A percentile compares a stretch with the other conserved stretches of the same genome.
Evolutionary conservation across 2,797 vertebrate genomes (phyloP).

Genomic region (Helicolenus hilgendorfi): DNA sequence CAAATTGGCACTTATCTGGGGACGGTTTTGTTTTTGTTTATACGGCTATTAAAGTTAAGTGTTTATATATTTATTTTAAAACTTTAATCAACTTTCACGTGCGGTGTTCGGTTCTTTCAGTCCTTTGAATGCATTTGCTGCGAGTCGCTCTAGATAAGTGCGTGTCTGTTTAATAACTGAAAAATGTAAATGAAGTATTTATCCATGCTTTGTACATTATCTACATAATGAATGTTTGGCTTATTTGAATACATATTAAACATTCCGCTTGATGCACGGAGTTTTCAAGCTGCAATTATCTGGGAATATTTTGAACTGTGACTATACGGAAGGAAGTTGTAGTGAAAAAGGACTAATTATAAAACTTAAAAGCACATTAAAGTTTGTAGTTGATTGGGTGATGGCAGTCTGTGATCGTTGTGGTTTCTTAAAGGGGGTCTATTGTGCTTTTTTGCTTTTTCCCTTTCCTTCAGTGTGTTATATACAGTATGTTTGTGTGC

Average conservation of each 20-base stretch:
- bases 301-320: slow-evolving; percentile 20
- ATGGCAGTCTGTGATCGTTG: neutral
- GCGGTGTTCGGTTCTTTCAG: slow-evolving; percentile 27
- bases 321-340: slow-evolving; percentile 17
- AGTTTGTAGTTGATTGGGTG: neutral
- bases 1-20: slow-evolving; percentile 30
- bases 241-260: slow-evolving; percentile 80
- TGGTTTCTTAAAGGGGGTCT: neutral
- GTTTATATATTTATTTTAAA: slow-evolving; percentile 53
- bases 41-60: slow-evolving; percentile 38
- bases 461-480: no score
- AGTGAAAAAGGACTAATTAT: slow-evolving; percentile 29
- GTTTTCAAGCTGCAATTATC: slow-evolving; percentile 54
- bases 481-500: no score
- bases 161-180: slow-evolving; percentile 61
- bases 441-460: no score
- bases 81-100: slow-evolving; percentile 46
- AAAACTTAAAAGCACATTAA: slow-evolving; percentile 52
- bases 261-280: slow-evolving; percentile 41
- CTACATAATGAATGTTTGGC: slow-evolving; percentile 76
- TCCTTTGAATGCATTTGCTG: slow-evolving; percentile 55
- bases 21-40: slow-evolving; percentile 59
- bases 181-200: slow-evolving; percentile 78
- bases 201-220: slow-evolving; percentile 75
- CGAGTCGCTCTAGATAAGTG: slow-evolving; percentile 64